phyloP scores from a whole-genome alignment of 2,797 vertebrate genomes.

The Coregonus sp. region DNA sequence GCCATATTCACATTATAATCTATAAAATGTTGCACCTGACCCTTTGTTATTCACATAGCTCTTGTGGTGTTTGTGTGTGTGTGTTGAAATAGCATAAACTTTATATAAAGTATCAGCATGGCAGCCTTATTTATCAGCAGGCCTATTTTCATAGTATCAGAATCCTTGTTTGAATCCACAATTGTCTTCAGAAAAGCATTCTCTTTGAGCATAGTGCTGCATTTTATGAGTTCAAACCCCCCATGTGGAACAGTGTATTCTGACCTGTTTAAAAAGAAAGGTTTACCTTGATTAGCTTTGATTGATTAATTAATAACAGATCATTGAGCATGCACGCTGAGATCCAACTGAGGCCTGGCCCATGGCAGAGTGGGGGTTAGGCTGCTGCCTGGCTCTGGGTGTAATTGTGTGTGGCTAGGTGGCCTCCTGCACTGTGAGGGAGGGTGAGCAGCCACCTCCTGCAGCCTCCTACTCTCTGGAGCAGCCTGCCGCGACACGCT shows the following conservation, averaged over 20 bases:
- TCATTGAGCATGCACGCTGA: slow-evolving; percentile 58
- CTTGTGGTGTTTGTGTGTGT: background rate
- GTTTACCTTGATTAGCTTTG: slow-evolving; percentile 63
- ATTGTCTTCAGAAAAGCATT: background rate
- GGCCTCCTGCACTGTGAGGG: slow-evolving; percentile 38
- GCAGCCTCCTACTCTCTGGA: slow-evolving; percentile 21
- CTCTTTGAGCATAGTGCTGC: background rate
- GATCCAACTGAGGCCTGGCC: slow-evolving; percentile 50
- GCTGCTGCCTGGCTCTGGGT: slow-evolving; percentile 48
- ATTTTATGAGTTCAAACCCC: background rate
- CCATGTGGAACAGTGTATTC: slow-evolving; percentile 49
- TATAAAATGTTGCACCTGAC: background rate
- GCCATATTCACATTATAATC: background rate
- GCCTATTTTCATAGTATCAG: background rate
- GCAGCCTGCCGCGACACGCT: slow-evolving; percentile 48
- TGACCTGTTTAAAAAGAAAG: slow-evolving; percentile 39
- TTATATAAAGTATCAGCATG: too few species aligned
- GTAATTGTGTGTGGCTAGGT: slow-evolving; percentile 58
- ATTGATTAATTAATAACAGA: slow-evolving; percentile 67
- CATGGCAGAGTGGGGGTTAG: slow-evolving; percentile 45
- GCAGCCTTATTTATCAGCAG: background rate
- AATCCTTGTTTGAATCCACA: background rate
- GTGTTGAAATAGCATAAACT: background rate
- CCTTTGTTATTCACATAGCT: too few species aligned
- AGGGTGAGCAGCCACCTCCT: slow-evolving; percentile 39